Conservation (phyloP, 2,113 vertebrate species). For the Phasianus colchicus region DNA sequence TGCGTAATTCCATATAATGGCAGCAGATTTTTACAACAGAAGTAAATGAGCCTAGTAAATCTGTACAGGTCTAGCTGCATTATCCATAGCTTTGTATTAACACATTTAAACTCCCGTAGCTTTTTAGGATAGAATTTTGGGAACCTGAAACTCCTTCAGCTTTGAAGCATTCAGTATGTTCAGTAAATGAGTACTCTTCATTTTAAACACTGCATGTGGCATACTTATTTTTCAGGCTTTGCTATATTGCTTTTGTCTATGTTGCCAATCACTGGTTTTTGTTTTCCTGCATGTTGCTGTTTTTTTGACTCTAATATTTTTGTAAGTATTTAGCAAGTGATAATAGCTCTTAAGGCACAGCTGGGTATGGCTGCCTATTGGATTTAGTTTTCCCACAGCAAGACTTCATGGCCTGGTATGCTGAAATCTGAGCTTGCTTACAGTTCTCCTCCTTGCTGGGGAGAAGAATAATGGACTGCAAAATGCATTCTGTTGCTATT, state of each 20-base stretch:
- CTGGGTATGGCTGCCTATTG: conserved; percentile 49
- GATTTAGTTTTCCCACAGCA: conserved; percentile 67
- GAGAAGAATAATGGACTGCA: conserved; percentile 66
- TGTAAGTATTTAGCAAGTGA: conserved; percentile 44
- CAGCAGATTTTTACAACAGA: neutral
- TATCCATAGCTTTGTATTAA: neutral
- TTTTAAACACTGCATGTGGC: neutral
- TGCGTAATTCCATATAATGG: neutral
- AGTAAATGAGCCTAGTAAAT: neutral
- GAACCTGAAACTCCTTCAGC: neutral
- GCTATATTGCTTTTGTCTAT: neutral
- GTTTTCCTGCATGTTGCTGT: neutral
- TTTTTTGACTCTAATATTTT: conserved; percentile 36
- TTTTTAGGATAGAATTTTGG: neutral
- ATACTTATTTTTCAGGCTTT: conserved; percentile 12
- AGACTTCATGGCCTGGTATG: conserved; percentile 42
- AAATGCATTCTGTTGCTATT: conserved; percentile 60
- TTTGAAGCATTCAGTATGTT: conserved; percentile 20
- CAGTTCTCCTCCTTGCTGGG: conserved; percentile 45
- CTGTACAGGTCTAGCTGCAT: neutral
- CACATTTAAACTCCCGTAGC: neutral
- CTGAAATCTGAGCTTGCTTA: conserved; percentile 56
- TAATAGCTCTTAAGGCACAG: conserved; percentile 60
- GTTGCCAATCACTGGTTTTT: neutral
- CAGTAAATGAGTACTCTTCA: neutral